A percentile compares a stretch with the other conserved stretches of the same genome.
phyloP scores from a whole-genome alignment of 1,140 invertebrate genomes.

The Cydia splendana region DNA sequence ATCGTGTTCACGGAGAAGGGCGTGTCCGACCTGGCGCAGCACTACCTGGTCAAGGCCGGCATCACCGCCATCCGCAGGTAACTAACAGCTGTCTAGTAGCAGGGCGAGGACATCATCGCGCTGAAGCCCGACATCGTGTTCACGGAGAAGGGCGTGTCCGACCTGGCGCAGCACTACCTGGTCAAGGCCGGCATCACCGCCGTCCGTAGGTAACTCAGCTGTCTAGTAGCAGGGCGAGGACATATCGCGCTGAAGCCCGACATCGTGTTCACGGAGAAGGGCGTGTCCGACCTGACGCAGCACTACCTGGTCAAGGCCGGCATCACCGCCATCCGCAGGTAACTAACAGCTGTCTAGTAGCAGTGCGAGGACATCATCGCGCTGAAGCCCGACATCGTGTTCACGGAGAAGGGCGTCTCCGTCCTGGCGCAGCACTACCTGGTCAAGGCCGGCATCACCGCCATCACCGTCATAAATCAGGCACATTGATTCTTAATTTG shows the following conservation, averaged over 20 bases:
- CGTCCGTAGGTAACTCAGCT: constrained; percentile 82
- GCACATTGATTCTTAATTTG: too few species aligned
- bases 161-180: constrained; percentile 93
- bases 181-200: constrained; percentile 96
- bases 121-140: constrained; percentile 99
- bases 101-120: constrained; percentile 96
- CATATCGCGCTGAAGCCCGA: constrained; percentile 98
- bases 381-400: constrained; percentile 97
- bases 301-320: constrained; percentile 94
- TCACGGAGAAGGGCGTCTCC: constrained; percentile 99
- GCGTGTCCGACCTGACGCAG: constrained; percentile 95
- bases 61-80: constrained; percentile 93
- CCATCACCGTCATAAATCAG: too few species aligned
- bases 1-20: constrained; percentile 99
- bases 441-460: constrained; percentile 95
- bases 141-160: constrained; percentile 99
- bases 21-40: constrained; percentile 94
- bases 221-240: constrained; percentile 88
- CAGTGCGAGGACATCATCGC: constrained; percentile 97
- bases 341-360: constrained; percentile 4
- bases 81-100: constrained; percentile 42
- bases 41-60: constrained; percentile 93
- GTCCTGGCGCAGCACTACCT: constrained; percentile 94
- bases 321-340: constrained; percentile 93
- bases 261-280: constrained; percentile 98